These are phyloP conservation scores for Bostrychus sinensis DNA, from an alignment of 2,113 vertebrate genomes.

Conservation along the genomic window DNA sequence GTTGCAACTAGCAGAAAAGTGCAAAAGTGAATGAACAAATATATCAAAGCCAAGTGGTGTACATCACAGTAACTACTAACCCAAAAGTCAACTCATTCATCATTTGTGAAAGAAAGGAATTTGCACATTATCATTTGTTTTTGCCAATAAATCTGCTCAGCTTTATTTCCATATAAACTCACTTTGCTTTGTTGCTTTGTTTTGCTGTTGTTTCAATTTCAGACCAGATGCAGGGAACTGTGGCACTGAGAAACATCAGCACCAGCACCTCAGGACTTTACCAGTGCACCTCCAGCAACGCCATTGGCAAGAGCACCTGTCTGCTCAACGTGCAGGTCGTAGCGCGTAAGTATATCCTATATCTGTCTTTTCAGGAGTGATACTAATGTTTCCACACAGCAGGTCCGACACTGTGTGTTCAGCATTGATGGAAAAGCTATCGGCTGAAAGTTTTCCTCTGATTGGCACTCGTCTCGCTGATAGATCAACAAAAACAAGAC, in stretches of 20 bases:
- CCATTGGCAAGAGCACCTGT: constrained; percentile 95
- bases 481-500: constrained; percentile 3
- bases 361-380: not conserved
- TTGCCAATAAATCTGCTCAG: not conserved
- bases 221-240: constrained; percentile 97
- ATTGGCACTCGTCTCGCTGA: constrained; percentile 16
- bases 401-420: not conserved
- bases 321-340: constrained; percentile 94
- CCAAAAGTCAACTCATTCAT: constrained; percentile 38
- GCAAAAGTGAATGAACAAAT: not conserved
- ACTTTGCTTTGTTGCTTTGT: constrained; percentile 4
- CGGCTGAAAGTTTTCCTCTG: not conserved
- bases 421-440: constrained; percentile 1
- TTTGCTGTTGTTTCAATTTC: constrained; percentile 48
- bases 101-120: constrained; percentile 34
- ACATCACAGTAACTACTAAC: constrained; percentile 15
- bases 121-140: constrained; percentile 6
- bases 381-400: not conserved
- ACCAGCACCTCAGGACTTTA: constrained; percentile 91
- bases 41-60: constrained; percentile 40
- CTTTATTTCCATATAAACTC: not conserved
- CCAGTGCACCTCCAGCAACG: constrained; percentile 94
- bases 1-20: no score
- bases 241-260: constrained; percentile 94
- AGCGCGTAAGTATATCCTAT: constrained; percentile 86